A percentile compares a stretch with the other conserved stretches of the same genome.
phyloP scores from a whole-genome alignment of 1,140 invertebrate species.

The Drosophila littoralis region DNA sequence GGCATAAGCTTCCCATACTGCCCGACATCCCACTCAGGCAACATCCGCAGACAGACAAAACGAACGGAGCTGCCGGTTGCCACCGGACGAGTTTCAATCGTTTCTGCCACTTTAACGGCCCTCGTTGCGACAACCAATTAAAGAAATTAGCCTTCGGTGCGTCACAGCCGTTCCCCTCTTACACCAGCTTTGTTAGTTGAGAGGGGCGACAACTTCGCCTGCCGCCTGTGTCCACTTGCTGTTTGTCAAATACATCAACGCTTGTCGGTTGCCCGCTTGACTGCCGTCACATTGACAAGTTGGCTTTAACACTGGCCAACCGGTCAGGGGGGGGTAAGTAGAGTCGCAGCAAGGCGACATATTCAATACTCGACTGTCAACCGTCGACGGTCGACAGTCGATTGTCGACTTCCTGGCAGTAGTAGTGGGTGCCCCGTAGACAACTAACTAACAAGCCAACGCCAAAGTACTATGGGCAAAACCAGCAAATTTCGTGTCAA shows the following conservation, averaged over 20 bases:
- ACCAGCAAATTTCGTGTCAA: neutral
- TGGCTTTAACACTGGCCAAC: constrained; percentile 65
- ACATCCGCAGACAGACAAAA: neutral
- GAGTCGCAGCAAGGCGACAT: neutral
- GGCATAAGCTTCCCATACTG: constrained; percentile 18
- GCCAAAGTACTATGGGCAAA: constrained; percentile 6
- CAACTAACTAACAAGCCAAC: constrained; percentile 53
- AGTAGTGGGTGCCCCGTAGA: constrained; percentile 28
- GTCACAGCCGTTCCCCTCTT: neutral
- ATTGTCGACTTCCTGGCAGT: constrained; percentile 21
- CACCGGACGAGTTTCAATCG: constrained; percentile 18
- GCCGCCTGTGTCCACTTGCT: constrained; percentile 48
- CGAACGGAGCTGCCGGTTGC: too few species aligned
- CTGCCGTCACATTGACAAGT: constrained; percentile 76
- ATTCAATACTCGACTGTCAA: constrained; percentile 18
- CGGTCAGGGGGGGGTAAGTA: neutral
- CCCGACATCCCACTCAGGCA: neutral
- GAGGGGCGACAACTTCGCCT: constrained; percentile 19
- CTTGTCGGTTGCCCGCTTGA: constrained; percentile 75
- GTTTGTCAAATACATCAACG: constrained; percentile 80
- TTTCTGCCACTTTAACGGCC: constrained; percentile 52
- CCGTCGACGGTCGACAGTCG: constrained; percentile 18
- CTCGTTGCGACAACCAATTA: constrained; percentile 70
- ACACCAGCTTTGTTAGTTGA: neutral
- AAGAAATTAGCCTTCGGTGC: constrained; percentile 74